Evolutionary conservation across 2,797 vertebrate genomes (phyloP), one percentile per base, ranked within the genome.

Genomic region (Acanthis flammea): DNA sequence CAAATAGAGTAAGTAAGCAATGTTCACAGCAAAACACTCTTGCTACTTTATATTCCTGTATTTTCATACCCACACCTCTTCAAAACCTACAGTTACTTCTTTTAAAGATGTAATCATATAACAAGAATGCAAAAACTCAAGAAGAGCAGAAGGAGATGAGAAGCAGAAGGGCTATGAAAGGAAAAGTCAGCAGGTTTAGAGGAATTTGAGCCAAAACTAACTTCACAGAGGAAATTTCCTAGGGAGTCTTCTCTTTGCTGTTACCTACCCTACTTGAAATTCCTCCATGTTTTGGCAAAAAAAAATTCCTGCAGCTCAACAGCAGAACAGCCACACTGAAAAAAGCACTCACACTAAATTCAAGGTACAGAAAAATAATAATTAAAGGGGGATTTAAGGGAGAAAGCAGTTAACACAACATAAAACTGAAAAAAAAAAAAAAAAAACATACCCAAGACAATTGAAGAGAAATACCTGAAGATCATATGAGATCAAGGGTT

Each of bases 151-250:
- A 75, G 84, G 66, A 88, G 60, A 77, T 68, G 76, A 90, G 81
- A 88, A 92, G 50, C 91, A 94, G 82, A 86, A 96, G 87, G 81
- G n/a, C 83, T 72, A 68, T 2, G 21, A 68, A 90, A 45, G 37
- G 68, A 77, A 45, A 91, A 88, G 65, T 60, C 96, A 92, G 89
- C 87, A 91, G 93, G 90, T 77, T 96, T 86, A 80, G 50, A 92
- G n/a, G 65, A 88, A 94, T 80, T 44, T 62, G 58, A 80, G 93
- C 95, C 95, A 96, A 74, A 90, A 88, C 79, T 75, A 95, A 90
- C 68, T 86, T 90, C 81, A 90, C 25, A 72, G 85, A 94, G 94
- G 94, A 96, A 90, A 75, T 91, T 80, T 91, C 96, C 94, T 78
- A 88, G 70, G 79, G 95, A 94, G 85, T 44, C 68, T 54, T 85